Base-by-base conservation (phyloP, 64 coral and sea anemone genomes). In the Porites australiensis region DNA sequence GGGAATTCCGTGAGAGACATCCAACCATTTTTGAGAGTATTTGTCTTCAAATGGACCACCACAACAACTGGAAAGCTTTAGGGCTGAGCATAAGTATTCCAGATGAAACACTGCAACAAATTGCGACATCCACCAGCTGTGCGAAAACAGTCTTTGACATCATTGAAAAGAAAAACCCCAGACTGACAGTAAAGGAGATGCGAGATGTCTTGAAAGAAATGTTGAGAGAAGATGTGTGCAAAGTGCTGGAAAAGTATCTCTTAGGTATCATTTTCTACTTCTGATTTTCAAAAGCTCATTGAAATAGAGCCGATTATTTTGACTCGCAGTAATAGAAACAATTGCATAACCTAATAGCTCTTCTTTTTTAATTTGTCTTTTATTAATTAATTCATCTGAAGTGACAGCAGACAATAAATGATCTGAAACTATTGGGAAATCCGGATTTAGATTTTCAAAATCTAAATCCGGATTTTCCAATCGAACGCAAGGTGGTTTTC, bases 121-220 rank as follows among this genome's bases (percentile, higher is more conserved):
- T 90, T 65, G 47, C n/a, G 15, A 13, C 48, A 13, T 50, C 14
- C 4, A 52, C 75, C 62, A 18, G 44, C 79, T 76, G 75, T 58
- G 49, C 88, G 44, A 44, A 80, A 90, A 67, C 37, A 4, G 76
- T 90, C 2, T 58, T 90, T 0, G 44, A 23, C 18, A 57, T 79
- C 60, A 90, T 90, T 62, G 61, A 44, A 90, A 71, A 76, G 60
- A 53, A 48, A 1, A 81, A 70, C 51, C 88, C 88, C 69, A 13
- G 70, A 45, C 65, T 67, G 55, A 90, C 88, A 23, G 76, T 52
- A 64, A 27, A 69, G 19, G 60, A 81, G 5, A 62, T 90, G 75
- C 27, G 80, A 19, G 9, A 51, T 43, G 70, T 7, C 19, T 19
- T 90, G 19, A 37, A 64, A 54, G 23, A 77, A 45, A 79, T 79